phyloP scores from a whole-genome alignment of 2,888 invertebrate genomes.

The Tetragonula carbonaria region DNA sequence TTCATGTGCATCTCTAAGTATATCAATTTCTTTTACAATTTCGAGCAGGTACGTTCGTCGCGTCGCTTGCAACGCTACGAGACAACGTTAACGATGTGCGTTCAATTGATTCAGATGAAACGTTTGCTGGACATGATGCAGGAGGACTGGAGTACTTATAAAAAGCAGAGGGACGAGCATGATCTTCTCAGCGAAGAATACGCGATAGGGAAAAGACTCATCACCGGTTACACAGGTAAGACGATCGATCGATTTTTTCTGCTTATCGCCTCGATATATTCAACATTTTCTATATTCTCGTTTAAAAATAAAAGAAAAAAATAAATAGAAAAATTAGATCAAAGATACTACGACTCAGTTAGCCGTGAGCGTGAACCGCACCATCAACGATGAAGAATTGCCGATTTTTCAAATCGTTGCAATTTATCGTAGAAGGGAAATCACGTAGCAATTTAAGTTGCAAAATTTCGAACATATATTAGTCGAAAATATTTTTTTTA shows the following conservation, averaged over 20 bases:
- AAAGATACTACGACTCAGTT: too few species aligned
- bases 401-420: too few species aligned
- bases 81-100: neutral
- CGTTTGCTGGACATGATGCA: slow-evolving; percentile 44
- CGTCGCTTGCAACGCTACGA: neutral
- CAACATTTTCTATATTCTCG: too few species aligned
- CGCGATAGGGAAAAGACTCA: slow-evolving; percentile 42
- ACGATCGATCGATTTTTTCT: neutral
- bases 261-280: too few species aligned
- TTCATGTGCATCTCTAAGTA: slow-evolving; percentile 60
- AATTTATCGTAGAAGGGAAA: too few species aligned
- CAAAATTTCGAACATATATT: too few species aligned
- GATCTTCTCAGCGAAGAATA: slow-evolving; percentile 52
- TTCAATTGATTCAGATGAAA: slow-evolving; percentile 49
- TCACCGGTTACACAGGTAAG: slow-evolving; percentile 56
- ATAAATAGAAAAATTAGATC: too few species aligned
- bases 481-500: too few species aligned
- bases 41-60: slow-evolving; percentile 44
- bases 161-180: slow-evolving; percentile 26
- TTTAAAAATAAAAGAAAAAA: too few species aligned
- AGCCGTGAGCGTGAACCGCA: too few species aligned
- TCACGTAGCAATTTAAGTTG: too few species aligned
- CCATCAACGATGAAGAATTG: too few species aligned
- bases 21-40: slow-evolving; percentile 57
- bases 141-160: slow-evolving; percentile 58